phyloP scores from a whole-genome alignment of 2,113 vertebrate genomes.

The Amblyornis subalaris region DNA sequence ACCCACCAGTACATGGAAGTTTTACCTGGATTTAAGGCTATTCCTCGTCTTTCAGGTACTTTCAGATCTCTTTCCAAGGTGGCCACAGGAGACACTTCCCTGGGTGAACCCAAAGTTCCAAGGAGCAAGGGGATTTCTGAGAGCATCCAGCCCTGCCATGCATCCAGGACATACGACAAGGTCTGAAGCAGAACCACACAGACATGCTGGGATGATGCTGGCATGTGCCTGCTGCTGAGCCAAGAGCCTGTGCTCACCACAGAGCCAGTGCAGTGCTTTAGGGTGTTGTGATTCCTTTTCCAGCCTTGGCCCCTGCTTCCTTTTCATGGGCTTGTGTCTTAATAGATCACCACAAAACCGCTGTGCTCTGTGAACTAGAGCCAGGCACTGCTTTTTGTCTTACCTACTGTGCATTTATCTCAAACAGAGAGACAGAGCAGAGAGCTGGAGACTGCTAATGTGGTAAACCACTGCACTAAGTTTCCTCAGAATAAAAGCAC shows the following conservation, averaged over 20 bases:
- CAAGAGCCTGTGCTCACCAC: background rate
- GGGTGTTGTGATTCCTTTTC: background rate
- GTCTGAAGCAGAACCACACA: background rate
- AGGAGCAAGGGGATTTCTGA: background rate
- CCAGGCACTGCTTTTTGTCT: background rate
- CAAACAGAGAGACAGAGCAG: background rate
- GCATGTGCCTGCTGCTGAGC: background rate
- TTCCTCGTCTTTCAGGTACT: background rate
- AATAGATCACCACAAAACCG: background rate
- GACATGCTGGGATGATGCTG: accelerated
- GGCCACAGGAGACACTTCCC: background rate
- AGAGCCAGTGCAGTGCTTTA: background rate
- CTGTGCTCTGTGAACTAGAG: background rate
- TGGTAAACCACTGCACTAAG: background rate
- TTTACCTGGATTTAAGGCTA: background rate
- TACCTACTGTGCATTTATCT: background rate
- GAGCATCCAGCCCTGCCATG: background rate
- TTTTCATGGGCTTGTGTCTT: background rate
- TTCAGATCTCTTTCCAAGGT: background rate
- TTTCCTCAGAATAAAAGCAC: background rate
- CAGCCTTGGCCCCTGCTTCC: background rate
- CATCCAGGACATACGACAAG: accelerated
- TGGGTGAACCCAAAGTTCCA: background rate
- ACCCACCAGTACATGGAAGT: accelerated
- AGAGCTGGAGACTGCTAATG: background rate